These are phyloP conservation scores for Gopherus evgoodei DNA, from an alignment of 2,113 vertebrate genomes.

Conservation along the genomic window DNA sequence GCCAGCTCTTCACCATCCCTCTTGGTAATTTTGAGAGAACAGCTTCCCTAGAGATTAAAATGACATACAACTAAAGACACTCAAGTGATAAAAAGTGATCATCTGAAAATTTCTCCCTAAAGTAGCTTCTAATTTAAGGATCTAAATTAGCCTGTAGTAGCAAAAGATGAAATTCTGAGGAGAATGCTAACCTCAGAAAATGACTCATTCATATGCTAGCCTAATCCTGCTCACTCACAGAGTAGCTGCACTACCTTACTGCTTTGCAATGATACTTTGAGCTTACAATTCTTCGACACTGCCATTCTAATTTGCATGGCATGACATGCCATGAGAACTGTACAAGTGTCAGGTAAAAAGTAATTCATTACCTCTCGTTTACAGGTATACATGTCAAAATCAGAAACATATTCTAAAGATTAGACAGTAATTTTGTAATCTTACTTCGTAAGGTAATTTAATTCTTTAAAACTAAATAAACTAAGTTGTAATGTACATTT, in stretches of 20 bases:
- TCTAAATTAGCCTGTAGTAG: conserved; percentile 7
- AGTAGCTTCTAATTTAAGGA: conserved; percentile 29
- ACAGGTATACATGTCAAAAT: neutral
- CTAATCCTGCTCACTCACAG: neutral
- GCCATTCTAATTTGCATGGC: neutral
- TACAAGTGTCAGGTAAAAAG: neutral
- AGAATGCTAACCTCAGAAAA: neutral
- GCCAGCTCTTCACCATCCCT: neutral
- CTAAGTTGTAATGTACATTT: neutral
- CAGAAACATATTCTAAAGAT: conserved; percentile 33
- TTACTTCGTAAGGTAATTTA: conserved; percentile 6
- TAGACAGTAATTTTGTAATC: neutral
- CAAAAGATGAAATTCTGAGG: neutral
- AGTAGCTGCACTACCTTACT: neutral
- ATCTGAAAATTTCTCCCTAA: conserved; percentile 29
- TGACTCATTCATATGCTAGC: neutral
- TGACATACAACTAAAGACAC: conserved; percentile 1
- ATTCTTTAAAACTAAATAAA: neutral
- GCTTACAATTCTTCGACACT: neutral
- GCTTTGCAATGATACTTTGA: neutral
- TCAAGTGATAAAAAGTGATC: neutral
- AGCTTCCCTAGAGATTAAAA: conserved; percentile 22
- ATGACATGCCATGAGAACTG: neutral
- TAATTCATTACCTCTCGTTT: conserved; percentile 21
- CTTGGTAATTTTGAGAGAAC: neutral